Conservation (phyloP, 2,113 vertebrate species). For the Ariopsis seemanni region DNA sequence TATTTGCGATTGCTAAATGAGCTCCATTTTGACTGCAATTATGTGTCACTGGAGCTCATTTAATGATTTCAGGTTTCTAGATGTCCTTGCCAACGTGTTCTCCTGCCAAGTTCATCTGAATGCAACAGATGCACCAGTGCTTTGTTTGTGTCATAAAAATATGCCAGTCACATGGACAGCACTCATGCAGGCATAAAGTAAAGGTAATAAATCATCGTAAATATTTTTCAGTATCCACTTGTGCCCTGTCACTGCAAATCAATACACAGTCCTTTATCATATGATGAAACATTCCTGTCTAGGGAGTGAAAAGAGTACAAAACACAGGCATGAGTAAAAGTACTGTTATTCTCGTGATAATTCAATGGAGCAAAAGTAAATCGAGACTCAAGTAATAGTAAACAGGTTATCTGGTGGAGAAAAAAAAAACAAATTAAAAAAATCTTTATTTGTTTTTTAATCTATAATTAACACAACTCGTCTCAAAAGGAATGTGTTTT, state of each 20-base stretch:
- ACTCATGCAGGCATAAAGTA: background rate
- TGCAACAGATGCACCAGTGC: slow-evolving; percentile 18
- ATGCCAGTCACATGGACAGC: background rate
- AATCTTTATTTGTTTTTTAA: no score
- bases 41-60: slow-evolving; percentile 23
- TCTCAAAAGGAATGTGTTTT: background rate
- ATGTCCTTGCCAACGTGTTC: slow-evolving; percentile 5
- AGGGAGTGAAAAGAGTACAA: background rate
- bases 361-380: background rate
- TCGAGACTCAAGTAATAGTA: background rate
- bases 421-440: background rate
- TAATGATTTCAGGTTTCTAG: slow-evolving; percentile 14
- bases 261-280: background rate
- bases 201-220: background rate
- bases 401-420: background rate
- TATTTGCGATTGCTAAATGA: slow-evolving; percentile 5
- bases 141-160: slow-evolving; percentile 17
- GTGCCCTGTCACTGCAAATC: background rate
- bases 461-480: background rate
- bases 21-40: background rate
- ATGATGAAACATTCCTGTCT: background rate
- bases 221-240: background rate
- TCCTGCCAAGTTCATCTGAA: slow-evolving; percentile 24
- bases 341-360: background rate
- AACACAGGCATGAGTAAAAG: background rate